Evolutionary conservation across 2,113 vertebrate genomes (phyloP).

Genomic region (Sitta europaea): DNA sequence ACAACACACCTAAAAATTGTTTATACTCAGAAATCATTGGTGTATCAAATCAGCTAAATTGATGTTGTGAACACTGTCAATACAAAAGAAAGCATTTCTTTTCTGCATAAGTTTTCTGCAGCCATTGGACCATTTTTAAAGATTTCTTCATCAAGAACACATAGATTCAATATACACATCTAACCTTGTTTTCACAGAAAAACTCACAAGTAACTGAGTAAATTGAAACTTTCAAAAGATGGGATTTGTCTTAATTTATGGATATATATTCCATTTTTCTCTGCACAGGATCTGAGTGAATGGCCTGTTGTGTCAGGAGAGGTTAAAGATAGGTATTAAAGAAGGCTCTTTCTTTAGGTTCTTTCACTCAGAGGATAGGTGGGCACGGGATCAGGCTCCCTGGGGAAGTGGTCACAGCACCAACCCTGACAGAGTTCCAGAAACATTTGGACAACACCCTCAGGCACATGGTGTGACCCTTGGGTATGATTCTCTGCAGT

Average conservation of each 20-base stretch:
- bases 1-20: neutral
- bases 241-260: neutral
- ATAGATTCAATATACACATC: neutral
- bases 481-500: neutral
- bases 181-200: neutral
- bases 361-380: accelerated
- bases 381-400: neutral
- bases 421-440: neutral
- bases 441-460: neutral
- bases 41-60: neutral
- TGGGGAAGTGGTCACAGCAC: neutral
- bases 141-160: neutral
- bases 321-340: neutral
- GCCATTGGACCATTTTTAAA: neutral
- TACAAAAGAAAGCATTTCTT: neutral
- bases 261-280: neutral
- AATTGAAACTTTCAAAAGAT: neutral
- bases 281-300: neutral
- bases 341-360: no score
- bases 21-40: neutral
- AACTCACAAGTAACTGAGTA: neutral
- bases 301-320: neutral
- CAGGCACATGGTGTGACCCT: neutral
- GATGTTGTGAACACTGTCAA: neutral
- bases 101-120: neutral